Base-by-base conservation (phyloP, 2,888 invertebrate genomes). In the Allacma fusca region DNA sequence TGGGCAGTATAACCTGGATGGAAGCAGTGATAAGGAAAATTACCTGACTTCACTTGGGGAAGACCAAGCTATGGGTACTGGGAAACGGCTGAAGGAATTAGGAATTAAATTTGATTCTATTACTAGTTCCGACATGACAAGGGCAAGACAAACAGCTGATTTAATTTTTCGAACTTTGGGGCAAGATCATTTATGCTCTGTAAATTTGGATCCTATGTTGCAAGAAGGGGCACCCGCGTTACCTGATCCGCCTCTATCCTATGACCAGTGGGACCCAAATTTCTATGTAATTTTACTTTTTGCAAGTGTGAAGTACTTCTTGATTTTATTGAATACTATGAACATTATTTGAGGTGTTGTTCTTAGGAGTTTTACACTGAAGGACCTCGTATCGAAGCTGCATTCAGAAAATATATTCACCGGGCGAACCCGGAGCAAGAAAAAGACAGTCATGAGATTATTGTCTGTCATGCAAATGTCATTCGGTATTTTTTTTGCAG, bases 391-490 rank as follows among this genome's bases (percentile, higher is more conserved):
- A 98, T 98, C 84, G 98, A 98, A 87, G 96, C 97, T 0, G 99
- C 94, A 0, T 99, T 97, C 88, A 89, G 97, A 69, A 92, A 93
- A 84, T 95, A 96, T 87, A 95, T 99, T 87, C 91, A 98, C 87
- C 90, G 99, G 71, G 98, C 98, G 1, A 90, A 91, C 62, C 91
- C 92, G 0, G 88, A 89, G 24, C 97, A 98, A 87, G 89, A 90
- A 1, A 88, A 92, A 64, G 96, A 97, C 86, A 91, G 92, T 0
- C 95, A 94, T 86, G 97, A 97, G 44, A 86, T 99, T 62, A 88
- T 98, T 75, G 97, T 99, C 0, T 98, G 98, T 84, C 99, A 99
- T 87, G 98, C 95, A 2, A 99, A 99, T 87, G 98, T 99, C 26
- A 99, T 99, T 85, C 90, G 97, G 65, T 98, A 95, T 87, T 95